Evolutionary conservation across 1,140 invertebrate species (phyloP).

Genomic region (Thaumatotibia leucotreta): DNA sequence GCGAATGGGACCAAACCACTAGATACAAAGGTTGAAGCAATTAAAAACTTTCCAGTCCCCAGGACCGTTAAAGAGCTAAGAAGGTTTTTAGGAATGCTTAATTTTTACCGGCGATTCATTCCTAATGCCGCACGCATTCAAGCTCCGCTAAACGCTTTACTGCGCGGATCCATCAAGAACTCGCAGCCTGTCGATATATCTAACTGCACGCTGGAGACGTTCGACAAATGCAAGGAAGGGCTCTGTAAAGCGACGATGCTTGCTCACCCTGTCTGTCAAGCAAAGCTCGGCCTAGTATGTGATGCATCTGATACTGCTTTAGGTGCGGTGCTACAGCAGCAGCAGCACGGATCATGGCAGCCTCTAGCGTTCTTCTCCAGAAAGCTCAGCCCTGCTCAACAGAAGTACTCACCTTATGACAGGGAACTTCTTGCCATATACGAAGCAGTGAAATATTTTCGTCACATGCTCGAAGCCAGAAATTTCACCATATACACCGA

Average conservation of each 20-base stretch:
- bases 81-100: no score
- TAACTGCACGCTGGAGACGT: background rate
- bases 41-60: no score
- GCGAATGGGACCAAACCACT: no score
- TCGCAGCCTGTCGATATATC: constrained; percentile 11
- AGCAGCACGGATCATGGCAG: background rate
- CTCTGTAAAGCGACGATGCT: background rate
- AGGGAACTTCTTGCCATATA: background rate
- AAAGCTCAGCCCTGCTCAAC: background rate
- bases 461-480: background rate
- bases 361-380: background rate
- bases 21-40: no score
- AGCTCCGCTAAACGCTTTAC: constrained; percentile 16
- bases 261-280: background rate
- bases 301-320: background rate
- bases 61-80: no score
- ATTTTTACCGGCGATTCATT: no score
- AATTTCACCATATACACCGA: background rate
- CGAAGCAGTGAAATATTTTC: background rate
- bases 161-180: background rate
- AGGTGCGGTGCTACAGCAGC: background rate
- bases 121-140: no score
- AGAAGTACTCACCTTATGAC: background rate
- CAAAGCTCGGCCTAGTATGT: background rate
- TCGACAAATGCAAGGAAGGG: background rate